Percentiles rank a stretch among this genome's conserved stretches.
Evolutionary conservation across 2,888 invertebrate genomes (phyloP).

Genomic region (Blera fallax): DNA sequence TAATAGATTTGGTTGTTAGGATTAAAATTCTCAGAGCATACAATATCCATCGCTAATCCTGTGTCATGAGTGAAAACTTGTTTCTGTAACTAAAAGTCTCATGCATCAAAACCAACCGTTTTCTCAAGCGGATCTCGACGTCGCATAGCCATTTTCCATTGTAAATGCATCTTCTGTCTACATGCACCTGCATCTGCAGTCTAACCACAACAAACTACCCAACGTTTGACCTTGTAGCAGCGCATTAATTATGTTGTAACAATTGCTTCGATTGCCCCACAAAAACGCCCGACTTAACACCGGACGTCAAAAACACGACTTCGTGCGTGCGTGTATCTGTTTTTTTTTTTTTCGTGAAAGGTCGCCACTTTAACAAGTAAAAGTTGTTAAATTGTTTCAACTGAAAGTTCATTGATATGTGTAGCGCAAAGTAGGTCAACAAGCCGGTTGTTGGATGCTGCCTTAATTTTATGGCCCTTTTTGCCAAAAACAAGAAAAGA

Average conservation of each 20-base stretch:
- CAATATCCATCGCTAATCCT: too few species aligned
- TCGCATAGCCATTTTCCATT: background rate
- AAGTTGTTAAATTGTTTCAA: constrained; percentile 46
- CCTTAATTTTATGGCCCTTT: background rate
- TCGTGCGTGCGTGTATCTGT: background rate
- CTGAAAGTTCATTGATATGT: constrained; percentile 51
- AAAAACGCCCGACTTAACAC: constrained; percentile 19
- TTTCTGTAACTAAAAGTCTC: too few species aligned
- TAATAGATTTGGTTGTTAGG: too few species aligned
- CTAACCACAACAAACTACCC: background rate
- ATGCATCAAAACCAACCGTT: too few species aligned
- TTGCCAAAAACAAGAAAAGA: background rate
- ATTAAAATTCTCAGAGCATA: too few species aligned
- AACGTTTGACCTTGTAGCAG: constrained; percentile 34
- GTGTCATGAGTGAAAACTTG: too few species aligned
- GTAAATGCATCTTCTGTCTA: background rate
- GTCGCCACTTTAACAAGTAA: constrained; percentile 52
- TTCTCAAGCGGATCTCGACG: too few species aligned
- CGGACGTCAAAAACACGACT: constrained; percentile 24
- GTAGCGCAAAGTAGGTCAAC: constrained; percentile 46
- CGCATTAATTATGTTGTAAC: constrained; percentile 41
- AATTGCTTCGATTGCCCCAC: constrained; percentile 8
- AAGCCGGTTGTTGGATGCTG: constrained; percentile 36
- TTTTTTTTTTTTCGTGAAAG: constrained; percentile 13
- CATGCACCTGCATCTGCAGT: too few species aligned